Conservation (phyloP, 2,888 invertebrate genomes). For the Arge pagana region DNA sequence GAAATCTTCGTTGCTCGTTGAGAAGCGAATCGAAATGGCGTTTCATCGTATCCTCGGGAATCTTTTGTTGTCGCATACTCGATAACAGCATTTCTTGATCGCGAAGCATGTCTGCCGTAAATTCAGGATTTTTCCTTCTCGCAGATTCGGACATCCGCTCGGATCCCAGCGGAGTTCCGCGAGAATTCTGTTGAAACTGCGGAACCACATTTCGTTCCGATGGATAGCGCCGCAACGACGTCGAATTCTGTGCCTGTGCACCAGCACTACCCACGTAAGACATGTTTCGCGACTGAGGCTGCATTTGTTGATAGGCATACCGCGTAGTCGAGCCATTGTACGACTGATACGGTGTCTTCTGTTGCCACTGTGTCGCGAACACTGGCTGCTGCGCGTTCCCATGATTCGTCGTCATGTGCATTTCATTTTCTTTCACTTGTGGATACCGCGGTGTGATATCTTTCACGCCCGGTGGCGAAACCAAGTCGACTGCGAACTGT, state of each 20-base stretch:
- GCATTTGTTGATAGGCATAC: background rate
- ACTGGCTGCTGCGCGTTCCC: background rate
- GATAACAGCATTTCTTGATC: conserved; percentile 47
- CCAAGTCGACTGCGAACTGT: background rate
- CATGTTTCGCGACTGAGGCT: conserved; percentile 1
- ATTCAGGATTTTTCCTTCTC: conserved; percentile 31
- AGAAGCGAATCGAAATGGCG: conserved; percentile 48
- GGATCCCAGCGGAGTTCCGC: too few species aligned
- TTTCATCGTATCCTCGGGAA: conserved; percentile 43
- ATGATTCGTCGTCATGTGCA: background rate
- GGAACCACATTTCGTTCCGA: too few species aligned
- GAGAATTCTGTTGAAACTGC: too few species aligned
- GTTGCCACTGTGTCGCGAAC: conserved; percentile 7
- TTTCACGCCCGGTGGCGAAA: background rate
- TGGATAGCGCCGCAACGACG: too few species aligned
- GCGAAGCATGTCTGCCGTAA: conserved; percentile 44
- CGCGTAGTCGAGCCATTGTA: background rate
- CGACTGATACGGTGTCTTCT: too few species aligned
- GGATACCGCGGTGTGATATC: background rate
- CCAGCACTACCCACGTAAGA: too few species aligned
- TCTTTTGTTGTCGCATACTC: conserved; percentile 46
- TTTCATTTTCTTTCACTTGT: background rate
- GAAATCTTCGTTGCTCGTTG: conserved; percentile 45
- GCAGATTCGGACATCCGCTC: background rate
- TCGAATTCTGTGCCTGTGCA: too few species aligned